A percentile compares a stretch with the other conserved stretches of the same genome.
Evolutionary conservation across 2,797 vertebrate species (phyloP).

Genomic region (Ctenopoma kingsleyae): DNA sequence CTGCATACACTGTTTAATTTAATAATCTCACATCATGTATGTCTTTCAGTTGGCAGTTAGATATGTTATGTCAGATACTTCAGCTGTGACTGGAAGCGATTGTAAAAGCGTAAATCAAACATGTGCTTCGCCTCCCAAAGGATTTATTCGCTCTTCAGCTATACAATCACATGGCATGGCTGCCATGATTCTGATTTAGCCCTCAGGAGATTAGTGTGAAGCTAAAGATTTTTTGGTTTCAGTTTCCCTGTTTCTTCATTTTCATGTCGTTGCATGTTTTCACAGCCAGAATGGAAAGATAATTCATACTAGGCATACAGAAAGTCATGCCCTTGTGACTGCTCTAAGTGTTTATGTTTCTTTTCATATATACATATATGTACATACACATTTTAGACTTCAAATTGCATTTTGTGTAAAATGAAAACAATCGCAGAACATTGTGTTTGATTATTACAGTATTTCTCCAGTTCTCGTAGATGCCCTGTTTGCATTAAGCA

Average conservation of each 20-base stretch:
- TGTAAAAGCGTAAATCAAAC: conserved; percentile 51
- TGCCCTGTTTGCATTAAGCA: too few relatives aligned
- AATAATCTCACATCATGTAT: conserved; percentile 1
- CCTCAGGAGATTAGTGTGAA: conserved; percentile 47
- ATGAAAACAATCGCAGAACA: too few relatives aligned
- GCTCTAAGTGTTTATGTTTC: neutral
- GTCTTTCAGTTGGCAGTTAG: conserved; percentile 22
- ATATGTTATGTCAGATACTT: conserved; percentile 28
- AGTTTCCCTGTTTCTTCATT: conserved; percentile 16
- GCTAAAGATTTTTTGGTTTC: conserved; percentile 65
- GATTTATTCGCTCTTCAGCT: conserved; percentile 52
- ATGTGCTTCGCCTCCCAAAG: conserved; percentile 19
- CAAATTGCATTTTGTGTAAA: too few relatives aligned
- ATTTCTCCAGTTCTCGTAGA: too few relatives aligned
- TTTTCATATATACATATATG: too few relatives aligned
- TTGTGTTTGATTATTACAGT: too few relatives aligned
- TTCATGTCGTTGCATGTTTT: conserved; percentile 39
- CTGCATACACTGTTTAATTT: too few relatives aligned
- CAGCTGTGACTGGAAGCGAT: conserved; percentile 33
- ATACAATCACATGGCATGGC: conserved; percentile 50
- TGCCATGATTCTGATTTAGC: conserved; percentile 66
- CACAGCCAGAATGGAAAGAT: conserved; percentile 19
- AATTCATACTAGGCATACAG: neutral
- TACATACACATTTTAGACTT: too few relatives aligned
- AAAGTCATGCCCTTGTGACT: neutral